Conservation (phyloP, 2,888 invertebrate genomes). For the Zaprionus obscuricornis region DNA sequence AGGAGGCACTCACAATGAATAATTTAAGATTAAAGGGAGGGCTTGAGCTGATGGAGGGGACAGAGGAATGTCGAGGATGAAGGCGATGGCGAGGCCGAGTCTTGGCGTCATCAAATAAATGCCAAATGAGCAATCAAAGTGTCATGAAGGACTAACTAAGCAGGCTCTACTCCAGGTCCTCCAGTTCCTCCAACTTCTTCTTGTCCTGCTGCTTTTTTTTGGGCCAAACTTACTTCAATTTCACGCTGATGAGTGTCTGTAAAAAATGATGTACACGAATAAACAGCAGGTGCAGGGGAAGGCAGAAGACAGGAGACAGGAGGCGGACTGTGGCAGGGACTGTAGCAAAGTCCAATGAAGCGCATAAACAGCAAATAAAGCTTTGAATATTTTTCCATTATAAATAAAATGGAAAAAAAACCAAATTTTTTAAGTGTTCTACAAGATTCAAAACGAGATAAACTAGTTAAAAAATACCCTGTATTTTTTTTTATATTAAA, state of each 20-base stretch:
- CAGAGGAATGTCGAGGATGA: conserved; percentile 12
- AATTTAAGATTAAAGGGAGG: conserved; percentile 52
- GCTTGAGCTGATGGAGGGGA: background rate
- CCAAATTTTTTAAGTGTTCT: conserved; percentile 48
- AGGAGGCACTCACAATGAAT: conserved; percentile 65
- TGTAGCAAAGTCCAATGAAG: conserved; percentile 51
- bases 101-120: conserved; percentile 72
- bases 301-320: conserved; percentile 2
- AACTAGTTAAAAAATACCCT: no score
- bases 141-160: conserved; percentile 75
- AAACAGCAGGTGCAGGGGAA: conserved; percentile 37
- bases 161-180: conserved; percentile 25
- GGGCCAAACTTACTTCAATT: no score
- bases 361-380: conserved; percentile 74
- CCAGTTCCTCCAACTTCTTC: background rate
- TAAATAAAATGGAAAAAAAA: conserved; percentile 50
- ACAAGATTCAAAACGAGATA: no score
- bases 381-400: conserved; percentile 46
- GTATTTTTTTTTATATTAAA: no score
- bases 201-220: no score
- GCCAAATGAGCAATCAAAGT: conserved; percentile 80
- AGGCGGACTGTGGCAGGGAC: background rate
- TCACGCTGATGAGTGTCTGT: conserved; percentile 61
- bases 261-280: conserved; percentile 75
- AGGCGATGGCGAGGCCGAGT: conserved; percentile 12